These are phyloP conservation scores for Ditylenchus weischeri DNA, from an alignment of 2,888 invertebrate species.

Conservation along the genomic window DNA sequence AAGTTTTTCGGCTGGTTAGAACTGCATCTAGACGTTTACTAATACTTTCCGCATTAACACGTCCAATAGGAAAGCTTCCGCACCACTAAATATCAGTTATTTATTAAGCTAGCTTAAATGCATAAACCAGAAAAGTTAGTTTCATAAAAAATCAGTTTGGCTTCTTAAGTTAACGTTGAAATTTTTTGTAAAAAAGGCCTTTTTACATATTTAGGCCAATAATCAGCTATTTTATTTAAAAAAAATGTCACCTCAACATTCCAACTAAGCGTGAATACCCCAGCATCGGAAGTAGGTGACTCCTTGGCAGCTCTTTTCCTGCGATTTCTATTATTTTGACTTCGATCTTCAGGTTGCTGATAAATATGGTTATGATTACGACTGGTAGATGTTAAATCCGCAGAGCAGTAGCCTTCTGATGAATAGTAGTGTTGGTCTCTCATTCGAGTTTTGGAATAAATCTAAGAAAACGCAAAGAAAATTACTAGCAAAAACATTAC, in stretches of 20 bases:
- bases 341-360: too few relatives aligned
- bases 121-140: not conserved
- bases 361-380: too few relatives aligned
- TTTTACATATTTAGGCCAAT: too few relatives aligned
- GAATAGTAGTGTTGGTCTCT: too few relatives aligned
- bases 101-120: not conserved
- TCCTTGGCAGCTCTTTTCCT: slow-evolving; percentile 10
- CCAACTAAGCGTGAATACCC: not conserved
- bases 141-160: not conserved
- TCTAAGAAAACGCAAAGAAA: too few relatives aligned
- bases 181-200: not conserved
- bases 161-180: not conserved
- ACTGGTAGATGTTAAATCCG: too few relatives aligned
- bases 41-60: slow-evolving; percentile 24
- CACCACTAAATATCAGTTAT: slow-evolving; percentile 17
- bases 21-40: slow-evolving; percentile 19
- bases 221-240: not conserved
- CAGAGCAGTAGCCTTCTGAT: too few relatives aligned
- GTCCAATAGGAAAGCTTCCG: slow-evolving; percentile 26
- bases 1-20: not conserved
- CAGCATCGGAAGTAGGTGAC: not conserved
- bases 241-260: not conserved
- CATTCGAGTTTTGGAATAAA: too few relatives aligned
- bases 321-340: not conserved
- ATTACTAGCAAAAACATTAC: too few relatives aligned